Evolutionary conservation across 2,888 invertebrate species (phyloP).

Genomic region (Protonemura montana): DNA sequence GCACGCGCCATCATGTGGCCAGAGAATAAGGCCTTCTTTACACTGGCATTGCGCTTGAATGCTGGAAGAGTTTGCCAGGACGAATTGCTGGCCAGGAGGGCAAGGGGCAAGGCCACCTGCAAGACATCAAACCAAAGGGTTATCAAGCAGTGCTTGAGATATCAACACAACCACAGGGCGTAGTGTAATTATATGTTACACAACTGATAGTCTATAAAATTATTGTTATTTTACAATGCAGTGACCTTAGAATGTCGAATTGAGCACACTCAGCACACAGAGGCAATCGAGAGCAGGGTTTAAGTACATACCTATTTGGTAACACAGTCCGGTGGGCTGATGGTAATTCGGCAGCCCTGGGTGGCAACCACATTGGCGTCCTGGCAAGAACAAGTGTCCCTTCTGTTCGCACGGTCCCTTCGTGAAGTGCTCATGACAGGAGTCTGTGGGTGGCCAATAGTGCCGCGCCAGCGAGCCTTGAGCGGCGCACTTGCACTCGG

Average conservation of each 20-base stretch:
- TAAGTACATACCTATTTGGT: slow-evolving; percentile 71
- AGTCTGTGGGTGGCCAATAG: slow-evolving; percentile 68
- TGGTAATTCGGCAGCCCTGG: slow-evolving; percentile 77
- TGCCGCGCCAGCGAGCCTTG: slow-evolving; percentile 64
- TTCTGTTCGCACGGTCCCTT: slow-evolving; percentile 79
- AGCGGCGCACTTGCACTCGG: slow-evolving; percentile 70
- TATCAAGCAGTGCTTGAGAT: not conserved
- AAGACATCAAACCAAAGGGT: slow-evolving; percentile 47
- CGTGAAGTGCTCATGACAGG: slow-evolving; percentile 82
- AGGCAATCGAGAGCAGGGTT: not conserved
- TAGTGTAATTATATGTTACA: slow-evolving; percentile 5
- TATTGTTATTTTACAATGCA: not conserved
- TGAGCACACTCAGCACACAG: not conserved
- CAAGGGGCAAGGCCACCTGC: slow-evolving; percentile 80
- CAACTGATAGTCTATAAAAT: not conserved
- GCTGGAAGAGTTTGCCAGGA: slow-evolving; percentile 60
- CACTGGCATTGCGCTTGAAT: slow-evolving; percentile 70
- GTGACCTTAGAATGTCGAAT: not conserved
- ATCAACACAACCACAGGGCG: not conserved
- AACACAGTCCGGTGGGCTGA: slow-evolving; percentile 72
- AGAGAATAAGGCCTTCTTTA: slow-evolving; percentile 71
- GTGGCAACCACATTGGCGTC: slow-evolving; percentile 77
- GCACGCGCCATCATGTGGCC: slow-evolving; percentile 71
- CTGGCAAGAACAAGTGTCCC: slow-evolving; percentile 81
- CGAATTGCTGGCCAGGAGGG: slow-evolving; percentile 75